Evolutionary conservation across 2,888 invertebrate genomes (phyloP).

Genomic region (Drosophila ezoana): DNA sequence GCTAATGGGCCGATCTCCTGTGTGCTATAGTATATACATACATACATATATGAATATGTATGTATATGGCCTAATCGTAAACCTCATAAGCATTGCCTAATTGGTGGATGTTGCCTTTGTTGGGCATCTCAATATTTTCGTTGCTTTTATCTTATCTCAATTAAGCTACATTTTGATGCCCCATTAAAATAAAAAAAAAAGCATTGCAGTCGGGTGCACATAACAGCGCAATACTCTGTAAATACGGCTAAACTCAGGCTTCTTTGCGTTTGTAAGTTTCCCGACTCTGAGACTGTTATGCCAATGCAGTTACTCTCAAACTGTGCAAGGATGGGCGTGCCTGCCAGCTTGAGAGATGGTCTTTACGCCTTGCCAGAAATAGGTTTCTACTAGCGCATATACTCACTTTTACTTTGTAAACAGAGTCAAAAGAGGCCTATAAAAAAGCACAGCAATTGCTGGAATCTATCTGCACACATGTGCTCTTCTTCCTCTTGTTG

Average conservation of each 20-base stretch:
- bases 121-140: conserved; percentile 39
- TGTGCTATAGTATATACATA: too few relatives aligned
- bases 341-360: too few relatives aligned
- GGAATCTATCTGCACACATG: conserved; percentile 19
- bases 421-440: neutral
- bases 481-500: conserved; percentile 14
- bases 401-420: too few relatives aligned
- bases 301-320: too few relatives aligned
- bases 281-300: too few relatives aligned
- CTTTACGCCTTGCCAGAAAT: too few relatives aligned
- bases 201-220: neutral
- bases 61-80: neutral
- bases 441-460: conserved; percentile 18
- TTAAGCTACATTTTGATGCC: conserved; percentile 28
- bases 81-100: conserved; percentile 35
- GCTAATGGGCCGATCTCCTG: too few relatives aligned
- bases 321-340: too few relatives aligned
- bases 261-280: too few relatives aligned
- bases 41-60: neutral
- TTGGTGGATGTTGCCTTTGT: conserved; percentile 25
- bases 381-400: too few relatives aligned
- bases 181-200: conserved; percentile 15
- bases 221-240: neutral
- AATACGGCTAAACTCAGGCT: too few relatives aligned
- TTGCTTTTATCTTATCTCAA: conserved; percentile 64